Conservation (phyloP, 2,888 invertebrate species). For the Drosophila robusta region DNA sequence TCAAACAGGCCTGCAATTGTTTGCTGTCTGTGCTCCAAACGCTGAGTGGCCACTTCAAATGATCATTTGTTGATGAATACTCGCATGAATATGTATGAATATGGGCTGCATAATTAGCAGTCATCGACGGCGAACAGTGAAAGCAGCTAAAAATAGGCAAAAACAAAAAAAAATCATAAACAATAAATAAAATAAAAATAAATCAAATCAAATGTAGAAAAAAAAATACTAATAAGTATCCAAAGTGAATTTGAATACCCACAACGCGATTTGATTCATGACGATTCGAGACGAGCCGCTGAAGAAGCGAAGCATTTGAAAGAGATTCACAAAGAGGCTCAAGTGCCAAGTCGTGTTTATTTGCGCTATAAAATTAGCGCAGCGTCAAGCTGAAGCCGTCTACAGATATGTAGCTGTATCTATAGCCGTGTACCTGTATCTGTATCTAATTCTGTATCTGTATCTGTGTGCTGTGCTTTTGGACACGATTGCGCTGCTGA, state of each 20-base stretch:
- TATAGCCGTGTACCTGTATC: slow-evolving; percentile 14
- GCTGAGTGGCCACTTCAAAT: slow-evolving; percentile 52
- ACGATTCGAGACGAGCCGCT: slow-evolving; percentile 39
- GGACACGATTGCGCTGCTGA: slow-evolving; percentile 66
- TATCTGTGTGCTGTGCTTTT: slow-evolving; percentile 48
- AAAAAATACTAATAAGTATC: not conserved
- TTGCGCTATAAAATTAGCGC: slow-evolving; percentile 78
- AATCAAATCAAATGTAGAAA: not conserved
- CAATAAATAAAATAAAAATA: not conserved
- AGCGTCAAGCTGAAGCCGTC: slow-evolving; percentile 36
- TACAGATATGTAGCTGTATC: slow-evolving; percentile 23
- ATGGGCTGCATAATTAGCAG: slow-evolving; percentile 72
- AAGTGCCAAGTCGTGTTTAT: slow-evolving; percentile 80
- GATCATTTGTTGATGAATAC: slow-evolving; percentile 57
- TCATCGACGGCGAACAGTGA: slow-evolving; percentile 55
- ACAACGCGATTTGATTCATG: slow-evolving; percentile 31
- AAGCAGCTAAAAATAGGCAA: slow-evolving; percentile 61
- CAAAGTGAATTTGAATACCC: slow-evolving; percentile 5
- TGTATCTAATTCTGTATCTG: slow-evolving; percentile 15
- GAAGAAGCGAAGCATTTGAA: slow-evolving; percentile 55
- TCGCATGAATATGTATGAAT: slow-evolving; percentile 33
- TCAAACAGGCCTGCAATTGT: slow-evolving; percentile 21
- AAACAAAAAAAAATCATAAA: slow-evolving; percentile 11
- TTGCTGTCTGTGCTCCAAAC: slow-evolving; percentile 24
- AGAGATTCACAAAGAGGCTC: slow-evolving; percentile 50